Conservation (phyloP, 2,888 invertebrate species). For the Lasioglossum malachurum region DNA sequence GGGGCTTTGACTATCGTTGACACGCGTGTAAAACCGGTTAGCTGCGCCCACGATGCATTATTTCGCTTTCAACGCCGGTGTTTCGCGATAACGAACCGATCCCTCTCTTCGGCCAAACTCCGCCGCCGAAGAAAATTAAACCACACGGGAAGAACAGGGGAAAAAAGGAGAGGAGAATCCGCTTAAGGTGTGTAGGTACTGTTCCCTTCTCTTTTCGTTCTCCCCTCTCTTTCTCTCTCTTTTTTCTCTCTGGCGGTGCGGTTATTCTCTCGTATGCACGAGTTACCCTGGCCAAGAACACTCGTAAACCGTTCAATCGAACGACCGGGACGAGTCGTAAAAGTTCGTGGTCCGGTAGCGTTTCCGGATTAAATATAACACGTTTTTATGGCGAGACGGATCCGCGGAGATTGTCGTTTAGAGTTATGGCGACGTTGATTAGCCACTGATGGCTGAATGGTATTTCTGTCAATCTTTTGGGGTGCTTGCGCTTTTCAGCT, state of each 20-base stretch:
- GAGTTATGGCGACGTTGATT: slow-evolving; percentile 6
- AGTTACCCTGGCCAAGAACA: slow-evolving; percentile 5
- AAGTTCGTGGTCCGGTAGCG: slow-evolving; percentile 63
- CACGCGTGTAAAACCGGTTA: slow-evolving; percentile 70
- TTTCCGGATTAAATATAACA: slow-evolving; percentile 66
- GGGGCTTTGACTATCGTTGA: slow-evolving; percentile 64
- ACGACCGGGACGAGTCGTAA: slow-evolving; percentile 68
- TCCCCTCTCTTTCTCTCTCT: neutral
- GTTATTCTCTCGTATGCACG: neutral
- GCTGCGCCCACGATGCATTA: slow-evolving; percentile 60
- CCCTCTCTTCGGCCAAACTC: slow-evolving; percentile 12
- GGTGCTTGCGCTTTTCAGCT: neutral
- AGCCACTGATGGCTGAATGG: neutral
- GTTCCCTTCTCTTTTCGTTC: neutral
- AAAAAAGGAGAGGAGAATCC: neutral
- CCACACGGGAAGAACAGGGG: slow-evolving; percentile 3
- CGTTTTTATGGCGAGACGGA: slow-evolving; percentile 61
- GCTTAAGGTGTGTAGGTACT: neutral
- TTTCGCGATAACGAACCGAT: slow-evolving; percentile 69
- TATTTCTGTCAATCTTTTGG: neutral
- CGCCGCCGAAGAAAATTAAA: slow-evolving; percentile 28
- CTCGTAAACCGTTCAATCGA: slow-evolving; percentile 66
- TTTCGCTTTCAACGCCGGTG: slow-evolving; percentile 62
- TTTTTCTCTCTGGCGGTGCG: neutral
- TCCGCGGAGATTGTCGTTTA: neutral